Conservation (phyloP, 2,888 invertebrate genomes). For the Linhomoeus sp. region DNA sequence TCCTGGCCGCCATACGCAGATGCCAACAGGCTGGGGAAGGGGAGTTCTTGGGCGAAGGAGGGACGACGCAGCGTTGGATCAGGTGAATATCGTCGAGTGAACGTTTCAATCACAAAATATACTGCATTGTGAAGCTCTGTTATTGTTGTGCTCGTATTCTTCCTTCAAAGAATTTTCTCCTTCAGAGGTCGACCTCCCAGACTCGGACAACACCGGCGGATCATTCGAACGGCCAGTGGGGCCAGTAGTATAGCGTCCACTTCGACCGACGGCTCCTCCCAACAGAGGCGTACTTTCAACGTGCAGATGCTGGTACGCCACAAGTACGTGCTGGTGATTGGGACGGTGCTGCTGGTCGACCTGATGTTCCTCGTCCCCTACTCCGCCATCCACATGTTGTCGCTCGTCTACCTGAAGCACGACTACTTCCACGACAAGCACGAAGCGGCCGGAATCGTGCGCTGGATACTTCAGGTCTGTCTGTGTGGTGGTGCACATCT, state of each 20-base stretch:
- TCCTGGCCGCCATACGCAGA: constrained; percentile 20
- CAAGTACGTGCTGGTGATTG: constrained; percentile 26
- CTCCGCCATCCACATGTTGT: constrained; percentile 10
- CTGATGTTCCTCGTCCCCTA: constrained; percentile 24
- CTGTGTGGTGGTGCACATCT: background rate
- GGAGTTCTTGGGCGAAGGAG: too few species aligned
- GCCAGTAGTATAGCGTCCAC: too few species aligned
- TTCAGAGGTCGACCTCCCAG: too few species aligned
- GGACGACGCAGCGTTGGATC: too few species aligned
- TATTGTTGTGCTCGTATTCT: too few species aligned
- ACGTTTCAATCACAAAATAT: too few species aligned
- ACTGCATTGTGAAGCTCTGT: too few species aligned
- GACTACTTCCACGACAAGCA: background rate
- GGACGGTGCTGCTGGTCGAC: constrained; percentile 23
- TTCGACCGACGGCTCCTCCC: too few species aligned
- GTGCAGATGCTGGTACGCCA: constrained; percentile 15
- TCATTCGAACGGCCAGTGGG: too few species aligned
- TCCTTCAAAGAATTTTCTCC: too few species aligned
- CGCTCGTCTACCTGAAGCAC: background rate
- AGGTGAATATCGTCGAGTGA: background rate
- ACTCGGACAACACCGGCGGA: too few species aligned
- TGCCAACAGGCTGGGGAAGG: constrained; percentile 12
- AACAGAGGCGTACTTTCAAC: background rate
- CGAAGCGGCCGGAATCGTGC: background rate
- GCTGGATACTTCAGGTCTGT: background rate